Base-by-base conservation (phyloP, 2,888 invertebrate genomes). In the Pollenia griseotomentosa region DNA sequence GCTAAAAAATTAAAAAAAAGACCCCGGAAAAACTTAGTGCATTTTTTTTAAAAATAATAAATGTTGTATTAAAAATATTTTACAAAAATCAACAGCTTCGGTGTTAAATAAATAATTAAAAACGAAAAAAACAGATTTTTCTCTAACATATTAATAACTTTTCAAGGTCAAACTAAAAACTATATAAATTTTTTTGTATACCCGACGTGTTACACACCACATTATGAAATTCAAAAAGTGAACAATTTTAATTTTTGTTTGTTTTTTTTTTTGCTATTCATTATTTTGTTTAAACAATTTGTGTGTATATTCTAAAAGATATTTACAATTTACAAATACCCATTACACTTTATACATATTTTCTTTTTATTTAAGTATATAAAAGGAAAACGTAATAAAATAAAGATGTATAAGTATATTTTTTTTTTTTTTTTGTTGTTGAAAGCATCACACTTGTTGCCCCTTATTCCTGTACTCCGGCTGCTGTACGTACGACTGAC, bases 361-460 rank as follows among this genome's bases (percentile, higher is more conserved):
- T 61, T 33, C n/a, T 42, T 11, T 59, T 59, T 40, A 40, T 42
- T n/a, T n/a, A n/a, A 48, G 57, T 61, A 51, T 63, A 53, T 40
- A n/a, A 71, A 55, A 71, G 42, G 23, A 77, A 51, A 55, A 77
- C 70, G 83, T 77, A 77, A 70, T 77, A 63, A 8, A 51, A 51
- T 33, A 44, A 6, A 33, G 33, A 33, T 33, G 33, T 33, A 33
- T 33, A 33, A 33, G 33, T 33, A 33, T 0, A 33, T 33, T 33
- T 2, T 23, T 65, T 63, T 33, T 40, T 65, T 59, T 9, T 16
- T 48, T 59, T 9, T 16, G 57, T 51, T 70, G 10, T 71, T 63
- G 53, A 16, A 57, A 74, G 19, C 61, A 74, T 33, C 84, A 66
- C 87, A 87, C 87, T 87, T 87, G 87, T 87, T 87, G 87, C 87